phyloP scores from a whole-genome alignment of 2,797 vertebrate species.

The Champsocephalus esox region DNA sequence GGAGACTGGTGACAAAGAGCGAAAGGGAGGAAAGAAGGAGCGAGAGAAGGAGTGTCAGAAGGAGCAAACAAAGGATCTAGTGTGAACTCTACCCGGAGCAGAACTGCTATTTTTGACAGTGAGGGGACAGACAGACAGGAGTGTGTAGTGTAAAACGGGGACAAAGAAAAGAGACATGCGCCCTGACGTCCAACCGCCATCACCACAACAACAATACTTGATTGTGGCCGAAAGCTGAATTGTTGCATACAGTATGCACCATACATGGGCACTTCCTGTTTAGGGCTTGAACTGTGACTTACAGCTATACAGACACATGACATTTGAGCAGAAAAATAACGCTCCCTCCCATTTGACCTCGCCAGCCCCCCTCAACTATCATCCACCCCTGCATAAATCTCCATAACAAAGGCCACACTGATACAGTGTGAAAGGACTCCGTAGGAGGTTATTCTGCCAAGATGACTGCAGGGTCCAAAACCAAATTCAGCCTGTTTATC shows the following conservation, averaged over 20 bases:
- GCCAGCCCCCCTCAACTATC: conserved; percentile 35
- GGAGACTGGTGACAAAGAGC: conserved; percentile 74
- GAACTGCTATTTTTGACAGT: conserved; percentile 64
- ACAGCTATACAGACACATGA: conserved; percentile 64
- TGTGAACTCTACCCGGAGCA: conserved; percentile 72
- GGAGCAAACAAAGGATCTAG: conserved; percentile 72
- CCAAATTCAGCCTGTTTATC: conserved; percentile 38
- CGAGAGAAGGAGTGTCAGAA: conserved; percentile 59
- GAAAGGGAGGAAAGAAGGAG: conserved; percentile 53
- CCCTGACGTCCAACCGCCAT: conserved; percentile 42
- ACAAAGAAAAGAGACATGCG: conserved; percentile 42
- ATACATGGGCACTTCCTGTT: conserved; percentile 77
- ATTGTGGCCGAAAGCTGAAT: conserved; percentile 47
- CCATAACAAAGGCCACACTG: conserved; percentile 76
- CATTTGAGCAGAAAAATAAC: conserved; percentile 71
- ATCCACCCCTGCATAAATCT: conserved; percentile 70
- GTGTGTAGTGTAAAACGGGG: conserved; percentile 29
- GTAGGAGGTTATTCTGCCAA: conserved; percentile 54
- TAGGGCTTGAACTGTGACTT: conserved; percentile 58
- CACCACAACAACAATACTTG: conserved; percentile 48
- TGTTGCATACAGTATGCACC: conserved; percentile 35
- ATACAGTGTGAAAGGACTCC: conserved; percentile 71
- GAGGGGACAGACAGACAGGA: conserved; percentile 38
- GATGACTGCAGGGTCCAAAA: conserved; percentile 44
- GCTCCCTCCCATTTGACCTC: conserved; percentile 67